These are phyloP conservation scores for Gadopsis marmoratus DNA, from an alignment of 2,797 vertebrate genomes.

Conservation along the genomic window DNA sequence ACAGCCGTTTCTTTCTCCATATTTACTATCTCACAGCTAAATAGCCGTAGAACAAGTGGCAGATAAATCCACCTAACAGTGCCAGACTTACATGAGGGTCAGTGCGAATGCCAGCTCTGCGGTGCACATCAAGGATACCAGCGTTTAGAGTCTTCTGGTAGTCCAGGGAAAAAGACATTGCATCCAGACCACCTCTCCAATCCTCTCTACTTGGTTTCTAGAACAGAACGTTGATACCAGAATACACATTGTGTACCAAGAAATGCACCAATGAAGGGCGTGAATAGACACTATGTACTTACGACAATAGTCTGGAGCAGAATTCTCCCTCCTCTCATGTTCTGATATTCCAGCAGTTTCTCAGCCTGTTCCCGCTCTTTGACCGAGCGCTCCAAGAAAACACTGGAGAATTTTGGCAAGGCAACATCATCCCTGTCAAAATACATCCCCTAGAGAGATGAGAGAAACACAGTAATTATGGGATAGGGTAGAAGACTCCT, in stretches of 20 bases:
- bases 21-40: neutral
- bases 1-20: neutral
- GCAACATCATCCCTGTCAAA: constrained; percentile 89
- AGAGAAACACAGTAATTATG: neutral
- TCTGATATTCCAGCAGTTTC: constrained; percentile 86
- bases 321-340: constrained; percentile 84
- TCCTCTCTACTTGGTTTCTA: constrained; percentile 85
- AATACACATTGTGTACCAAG: neutral
- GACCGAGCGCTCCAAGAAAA: constrained; percentile 83
- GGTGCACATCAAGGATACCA: constrained; percentile 77
- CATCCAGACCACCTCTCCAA: constrained; percentile 83
- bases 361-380: constrained; percentile 87
- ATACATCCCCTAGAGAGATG: constrained; percentile 82
- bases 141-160: constrained; percentile 84
- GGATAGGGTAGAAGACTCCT: neutral
- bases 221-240: neutral
- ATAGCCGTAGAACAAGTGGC: neutral
- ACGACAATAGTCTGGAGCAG: constrained; percentile 85
- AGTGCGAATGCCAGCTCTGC: constrained; percentile 57
- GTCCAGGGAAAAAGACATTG: constrained; percentile 82
- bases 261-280: neutral
- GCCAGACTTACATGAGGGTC: constrained; percentile 82
- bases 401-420: constrained; percentile 83
- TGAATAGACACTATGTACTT: constrained; percentile 29
- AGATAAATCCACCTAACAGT: neutral